phyloP scores from a whole-genome alignment of 2,113 vertebrate genomes.

The Urocynchramus pylzowi region DNA sequence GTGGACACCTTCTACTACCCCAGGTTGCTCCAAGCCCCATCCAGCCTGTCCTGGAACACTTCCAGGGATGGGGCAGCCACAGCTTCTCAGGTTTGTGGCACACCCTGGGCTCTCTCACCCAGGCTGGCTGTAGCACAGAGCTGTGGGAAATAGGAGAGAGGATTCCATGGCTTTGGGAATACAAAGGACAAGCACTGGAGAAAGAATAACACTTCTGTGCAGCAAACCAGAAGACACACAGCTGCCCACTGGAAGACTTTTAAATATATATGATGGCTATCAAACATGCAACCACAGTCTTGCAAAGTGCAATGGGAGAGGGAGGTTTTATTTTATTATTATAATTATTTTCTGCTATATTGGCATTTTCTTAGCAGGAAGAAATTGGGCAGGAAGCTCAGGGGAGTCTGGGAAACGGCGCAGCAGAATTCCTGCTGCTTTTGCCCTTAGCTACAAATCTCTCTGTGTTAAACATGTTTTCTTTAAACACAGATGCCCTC shows the following conservation, averaged over 20 bases:
- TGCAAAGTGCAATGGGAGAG: neutral
- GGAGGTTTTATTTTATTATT: neutral
- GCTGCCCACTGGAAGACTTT: neutral
- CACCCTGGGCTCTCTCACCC: neutral
- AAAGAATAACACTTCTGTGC: neutral
- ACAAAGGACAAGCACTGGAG: neutral
- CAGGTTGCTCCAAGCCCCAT: accelerated
- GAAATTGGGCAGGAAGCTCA: neutral
- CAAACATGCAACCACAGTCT: neutral
- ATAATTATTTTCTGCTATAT: neutral
- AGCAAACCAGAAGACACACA: neutral
- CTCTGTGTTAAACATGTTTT: neutral
- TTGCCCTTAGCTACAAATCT: neutral
- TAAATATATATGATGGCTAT: neutral
- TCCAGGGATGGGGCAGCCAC: neutral
- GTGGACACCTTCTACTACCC: too few species aligned
- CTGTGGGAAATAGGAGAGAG: neutral
- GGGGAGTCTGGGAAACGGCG: neutral
- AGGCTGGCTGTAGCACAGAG: neutral
- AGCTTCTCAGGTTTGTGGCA: neutral
- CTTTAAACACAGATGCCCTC: neutral
- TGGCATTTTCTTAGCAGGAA: neutral
- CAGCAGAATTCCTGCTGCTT: neutral
- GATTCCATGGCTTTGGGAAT: neutral
- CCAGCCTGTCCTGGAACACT: neutral